Evolutionary conservation across 2,113 vertebrate species (phyloP).

Genomic region (Coracopsis vasa): DNA sequence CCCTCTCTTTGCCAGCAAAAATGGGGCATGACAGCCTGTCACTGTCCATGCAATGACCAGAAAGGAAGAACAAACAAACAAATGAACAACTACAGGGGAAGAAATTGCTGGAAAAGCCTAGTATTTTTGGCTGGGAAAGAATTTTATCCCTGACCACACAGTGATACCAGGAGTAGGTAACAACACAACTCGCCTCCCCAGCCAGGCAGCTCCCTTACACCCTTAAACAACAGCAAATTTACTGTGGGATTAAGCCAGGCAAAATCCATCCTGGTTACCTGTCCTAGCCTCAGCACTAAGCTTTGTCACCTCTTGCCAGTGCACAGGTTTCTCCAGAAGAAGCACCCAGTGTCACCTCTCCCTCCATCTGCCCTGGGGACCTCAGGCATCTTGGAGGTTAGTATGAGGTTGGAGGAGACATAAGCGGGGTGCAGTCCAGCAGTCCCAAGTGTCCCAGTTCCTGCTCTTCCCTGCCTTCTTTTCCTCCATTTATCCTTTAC

Average conservation of each 20-base stretch:
- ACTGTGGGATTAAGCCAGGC: neutral
- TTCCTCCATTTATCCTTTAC: neutral
- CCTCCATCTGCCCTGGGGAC: neutral
- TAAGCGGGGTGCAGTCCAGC: neutral
- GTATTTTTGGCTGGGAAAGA: neutral
- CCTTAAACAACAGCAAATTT: neutral
- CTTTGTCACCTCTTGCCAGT: neutral
- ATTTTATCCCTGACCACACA: rapidly evolving
- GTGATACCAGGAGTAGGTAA: neutral
- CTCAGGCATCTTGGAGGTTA: neutral
- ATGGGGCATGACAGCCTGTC: neutral
- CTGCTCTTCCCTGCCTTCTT: neutral
- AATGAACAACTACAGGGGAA: neutral
- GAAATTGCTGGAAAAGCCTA: neutral
- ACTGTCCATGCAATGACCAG: no score
- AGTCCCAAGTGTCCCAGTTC: neutral
- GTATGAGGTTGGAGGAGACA: neutral
- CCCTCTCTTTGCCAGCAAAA: neutral
- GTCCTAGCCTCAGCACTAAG: neutral
- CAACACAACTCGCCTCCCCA: neutral
- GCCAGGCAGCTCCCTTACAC: neutral
- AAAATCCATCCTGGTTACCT: neutral
- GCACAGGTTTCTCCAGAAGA: neutral
- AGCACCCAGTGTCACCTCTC: neutral
- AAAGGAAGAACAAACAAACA: neutral